Conservation (phyloP, 2,888 invertebrate species). For the Megastigmus dorsalis region DNA sequence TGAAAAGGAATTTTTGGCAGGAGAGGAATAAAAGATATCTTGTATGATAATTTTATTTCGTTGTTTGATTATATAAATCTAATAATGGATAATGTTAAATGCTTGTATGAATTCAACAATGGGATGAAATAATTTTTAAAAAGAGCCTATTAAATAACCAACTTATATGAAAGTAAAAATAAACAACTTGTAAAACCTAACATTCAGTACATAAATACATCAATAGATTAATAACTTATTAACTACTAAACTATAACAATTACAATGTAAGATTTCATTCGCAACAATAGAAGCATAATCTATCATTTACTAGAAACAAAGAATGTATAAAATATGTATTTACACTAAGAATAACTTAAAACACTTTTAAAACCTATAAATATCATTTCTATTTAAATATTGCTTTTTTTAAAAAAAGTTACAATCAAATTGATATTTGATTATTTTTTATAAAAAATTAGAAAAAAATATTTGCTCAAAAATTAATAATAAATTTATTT, state of each 20-base stretch:
- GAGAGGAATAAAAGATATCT: conserved; percentile 32
- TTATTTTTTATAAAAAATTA: too few relatives aligned
- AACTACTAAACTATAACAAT: conserved; percentile 11
- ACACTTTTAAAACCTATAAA: too few relatives aligned
- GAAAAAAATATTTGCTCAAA: too few relatives aligned
- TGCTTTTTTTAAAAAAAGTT: too few relatives aligned
- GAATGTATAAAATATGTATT: too few relatives aligned
- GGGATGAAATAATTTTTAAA: conserved; percentile 4
- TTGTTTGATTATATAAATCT: conserved; percentile 16
- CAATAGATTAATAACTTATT: conserved; percentile 13
- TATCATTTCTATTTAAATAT: too few relatives aligned
- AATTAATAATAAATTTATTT: too few relatives aligned
- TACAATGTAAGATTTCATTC: conserved; percentile 8
- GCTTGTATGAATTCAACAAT: conserved; percentile 13
- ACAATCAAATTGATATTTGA: too few relatives aligned
- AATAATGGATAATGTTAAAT: not conserved
- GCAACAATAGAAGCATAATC: conserved; percentile 1
- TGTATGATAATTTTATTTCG: conserved; percentile 38
- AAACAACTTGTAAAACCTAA: conserved; percentile 23
- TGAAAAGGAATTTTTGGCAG: conserved; percentile 7
- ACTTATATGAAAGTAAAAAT: conserved; percentile 7
- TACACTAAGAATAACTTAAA: too few relatives aligned
- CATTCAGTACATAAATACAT: conserved; percentile 12
- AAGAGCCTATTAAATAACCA: conserved; percentile 6
- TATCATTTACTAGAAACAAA: conserved; percentile 6